phyloP scores from a whole-genome alignment of 2,888 invertebrate genomes.

The Sthenelais limicola region DNA sequence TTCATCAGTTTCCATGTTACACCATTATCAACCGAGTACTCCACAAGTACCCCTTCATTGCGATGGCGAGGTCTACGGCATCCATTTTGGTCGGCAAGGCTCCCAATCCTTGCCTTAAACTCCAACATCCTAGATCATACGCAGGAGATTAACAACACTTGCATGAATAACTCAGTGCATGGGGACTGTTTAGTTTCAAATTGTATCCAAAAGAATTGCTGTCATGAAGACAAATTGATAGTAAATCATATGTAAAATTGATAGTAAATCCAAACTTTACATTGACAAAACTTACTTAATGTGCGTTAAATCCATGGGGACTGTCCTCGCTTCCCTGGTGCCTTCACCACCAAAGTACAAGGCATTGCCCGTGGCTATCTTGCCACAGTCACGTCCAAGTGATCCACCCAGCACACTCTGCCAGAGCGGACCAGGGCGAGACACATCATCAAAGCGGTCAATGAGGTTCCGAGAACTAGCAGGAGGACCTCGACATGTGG shows the following conservation, averaged over 20 bases:
- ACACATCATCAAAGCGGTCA: conserved; percentile 70
- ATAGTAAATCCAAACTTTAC: neutral
- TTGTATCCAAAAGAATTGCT: no score
- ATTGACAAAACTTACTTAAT: conserved; percentile 57
- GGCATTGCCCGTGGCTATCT: conserved; percentile 67
- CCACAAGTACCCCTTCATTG: conserved; percentile 68
- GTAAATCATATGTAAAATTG: neutral
- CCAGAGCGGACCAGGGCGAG: conserved; percentile 66
- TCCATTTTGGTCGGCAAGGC: conserved; percentile 53
- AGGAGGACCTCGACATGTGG: neutral
- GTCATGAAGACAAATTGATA: no score
- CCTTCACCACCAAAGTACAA: conserved; percentile 69
- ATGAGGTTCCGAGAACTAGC: conserved; percentile 60
- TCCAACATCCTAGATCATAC: conserved; percentile 64
- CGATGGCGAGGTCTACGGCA: conserved; percentile 62
- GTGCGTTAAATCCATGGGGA: conserved; percentile 66
- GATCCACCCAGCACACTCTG: conserved; percentile 65
- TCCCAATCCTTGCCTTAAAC: conserved; percentile 68
- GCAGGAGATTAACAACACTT: neutral
- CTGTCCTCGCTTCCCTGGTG: conserved; percentile 68
- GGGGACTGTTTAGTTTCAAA: neutral
- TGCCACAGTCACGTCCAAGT: conserved; percentile 68
- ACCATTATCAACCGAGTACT: conserved; percentile 70
- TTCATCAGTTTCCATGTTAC: conserved; percentile 67
- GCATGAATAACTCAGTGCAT: neutral